Evolutionary conservation across 1,140 invertebrate genomes (phyloP).

Genomic region (Listronotus bonariensis): DNA sequence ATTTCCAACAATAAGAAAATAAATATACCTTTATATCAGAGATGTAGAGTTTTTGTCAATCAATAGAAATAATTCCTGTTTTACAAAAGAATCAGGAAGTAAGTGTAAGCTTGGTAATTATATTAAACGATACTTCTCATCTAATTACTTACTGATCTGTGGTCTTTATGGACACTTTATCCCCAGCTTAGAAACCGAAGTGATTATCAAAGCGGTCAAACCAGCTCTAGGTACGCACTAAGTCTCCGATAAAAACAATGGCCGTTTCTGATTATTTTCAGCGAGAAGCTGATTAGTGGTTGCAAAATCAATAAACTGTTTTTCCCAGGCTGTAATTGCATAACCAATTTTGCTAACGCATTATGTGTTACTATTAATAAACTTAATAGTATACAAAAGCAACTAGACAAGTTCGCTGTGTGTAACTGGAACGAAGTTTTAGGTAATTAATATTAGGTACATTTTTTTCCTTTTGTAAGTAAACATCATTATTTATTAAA

Average conservation of each 20-base stretch:
- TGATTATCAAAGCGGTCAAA: conserved; percentile 24
- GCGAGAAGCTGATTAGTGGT: conserved; percentile 1
- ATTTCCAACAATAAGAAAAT: too few relatives aligned
- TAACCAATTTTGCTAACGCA: not conserved
- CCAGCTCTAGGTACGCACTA: conserved; percentile 17
- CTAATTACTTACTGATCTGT: conserved; percentile 17
- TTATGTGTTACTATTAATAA: too few relatives aligned
- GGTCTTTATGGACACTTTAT: conserved; percentile 20
- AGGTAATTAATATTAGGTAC: too few relatives aligned
- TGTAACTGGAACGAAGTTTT: too few relatives aligned
- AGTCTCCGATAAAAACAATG: conserved; percentile 19
- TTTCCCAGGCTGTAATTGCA: conserved; percentile 12
- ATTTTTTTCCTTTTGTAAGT: too few relatives aligned
- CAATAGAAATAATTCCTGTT: conserved; percentile 10
- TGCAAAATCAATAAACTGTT: conserved; percentile 13
- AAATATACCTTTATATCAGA: too few relatives aligned
- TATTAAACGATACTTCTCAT: conserved; percentile 14
- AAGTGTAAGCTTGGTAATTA: conserved; percentile 18
- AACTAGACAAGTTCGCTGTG: too few relatives aligned
- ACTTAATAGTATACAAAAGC: too few relatives aligned
- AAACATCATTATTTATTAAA: too few relatives aligned
- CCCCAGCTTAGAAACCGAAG: conserved; percentile 15
- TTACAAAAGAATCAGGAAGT: conserved; percentile 13
- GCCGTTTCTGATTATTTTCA: conserved; percentile 16
- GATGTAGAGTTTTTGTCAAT: not conserved